phyloP scores from a whole-genome alignment of 2,888 invertebrate species.

The Lasius platythorax region DNA sequence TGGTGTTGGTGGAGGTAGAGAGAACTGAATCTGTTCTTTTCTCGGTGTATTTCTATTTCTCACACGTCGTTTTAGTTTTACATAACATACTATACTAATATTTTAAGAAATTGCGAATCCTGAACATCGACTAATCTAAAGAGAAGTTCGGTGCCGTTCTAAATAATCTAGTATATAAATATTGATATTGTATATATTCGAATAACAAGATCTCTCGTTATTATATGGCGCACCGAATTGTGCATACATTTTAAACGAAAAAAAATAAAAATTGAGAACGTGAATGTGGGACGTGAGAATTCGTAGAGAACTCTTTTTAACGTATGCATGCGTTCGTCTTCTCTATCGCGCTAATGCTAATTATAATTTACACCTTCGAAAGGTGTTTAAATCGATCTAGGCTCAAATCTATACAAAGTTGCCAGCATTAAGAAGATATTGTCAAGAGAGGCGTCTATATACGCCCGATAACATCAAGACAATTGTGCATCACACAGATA shows the following conservation, averaged over 20 bases:
- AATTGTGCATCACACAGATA: slow-evolving; percentile 69
- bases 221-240: neutral
- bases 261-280: neutral
- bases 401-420: slow-evolving; percentile 19
- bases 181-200: neutral
- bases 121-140: neutral
- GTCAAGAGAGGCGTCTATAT: slow-evolving; percentile 23
- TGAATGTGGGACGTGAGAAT: neutral
- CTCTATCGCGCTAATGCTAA: slow-evolving; percentile 18
- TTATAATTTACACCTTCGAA: neutral
- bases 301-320: neutral
- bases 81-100: slow-evolving; percentile 11
- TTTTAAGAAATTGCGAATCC: neutral
- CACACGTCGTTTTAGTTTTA: slow-evolving; percentile 10
- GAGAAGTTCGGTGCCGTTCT: neutral
- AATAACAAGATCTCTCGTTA: neutral
- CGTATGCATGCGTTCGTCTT: slow-evolving; percentile 25
- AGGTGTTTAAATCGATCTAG: slow-evolving; percentile 8
- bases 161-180: neutral
- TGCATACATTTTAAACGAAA: neutral
- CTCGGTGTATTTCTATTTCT: slow-evolving; percentile 50
- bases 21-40: slow-evolving; percentile 50
- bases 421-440: slow-evolving; percentile 25
- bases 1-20: slow-evolving; percentile 49
- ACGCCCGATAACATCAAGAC: slow-evolving; percentile 52